phyloP scores from a whole-genome alignment of 2,113 vertebrate species.

The Malaclemys terrapin region DNA sequence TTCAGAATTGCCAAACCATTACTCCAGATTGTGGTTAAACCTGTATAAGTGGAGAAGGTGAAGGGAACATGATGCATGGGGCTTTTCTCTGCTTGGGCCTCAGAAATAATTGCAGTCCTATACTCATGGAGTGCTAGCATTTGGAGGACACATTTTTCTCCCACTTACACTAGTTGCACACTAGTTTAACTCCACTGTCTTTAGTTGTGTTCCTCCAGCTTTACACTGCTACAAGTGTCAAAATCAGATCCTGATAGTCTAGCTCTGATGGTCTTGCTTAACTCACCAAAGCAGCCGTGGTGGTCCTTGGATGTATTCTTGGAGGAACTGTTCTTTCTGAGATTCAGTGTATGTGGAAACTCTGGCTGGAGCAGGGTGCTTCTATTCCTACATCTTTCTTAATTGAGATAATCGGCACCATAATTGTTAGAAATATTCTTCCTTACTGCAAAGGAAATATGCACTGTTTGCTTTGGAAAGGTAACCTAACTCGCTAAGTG shows the following conservation, averaged over 20 bases:
- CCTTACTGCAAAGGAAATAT: background rate
- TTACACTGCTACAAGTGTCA: background rate
- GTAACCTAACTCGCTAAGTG: background rate
- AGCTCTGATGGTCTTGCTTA: background rate
- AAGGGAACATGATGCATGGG: background rate
- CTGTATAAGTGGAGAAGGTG: background rate
- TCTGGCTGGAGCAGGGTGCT: background rate
- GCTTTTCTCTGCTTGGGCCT: background rate
- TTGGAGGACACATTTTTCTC: too few species aligned
- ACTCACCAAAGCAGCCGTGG: background rate
- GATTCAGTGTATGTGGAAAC: background rate
- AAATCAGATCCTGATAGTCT: background rate
- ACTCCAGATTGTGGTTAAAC: background rate
- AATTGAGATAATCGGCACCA: background rate
- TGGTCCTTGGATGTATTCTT: background rate
- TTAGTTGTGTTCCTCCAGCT: background rate
- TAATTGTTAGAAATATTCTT: background rate
- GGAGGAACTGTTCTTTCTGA: background rate
- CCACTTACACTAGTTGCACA: background rate
- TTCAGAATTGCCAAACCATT: background rate
- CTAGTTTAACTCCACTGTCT: background rate
- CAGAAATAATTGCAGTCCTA: background rate
- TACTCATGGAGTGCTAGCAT: background rate
- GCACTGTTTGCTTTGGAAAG: background rate
- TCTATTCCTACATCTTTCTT: background rate